A percentile compares a stretch with the other conserved stretches of the same genome.
Evolutionary conservation across 2,797 vertebrate genomes (phyloP).

Genomic region (Siniperca undulata): DNA sequence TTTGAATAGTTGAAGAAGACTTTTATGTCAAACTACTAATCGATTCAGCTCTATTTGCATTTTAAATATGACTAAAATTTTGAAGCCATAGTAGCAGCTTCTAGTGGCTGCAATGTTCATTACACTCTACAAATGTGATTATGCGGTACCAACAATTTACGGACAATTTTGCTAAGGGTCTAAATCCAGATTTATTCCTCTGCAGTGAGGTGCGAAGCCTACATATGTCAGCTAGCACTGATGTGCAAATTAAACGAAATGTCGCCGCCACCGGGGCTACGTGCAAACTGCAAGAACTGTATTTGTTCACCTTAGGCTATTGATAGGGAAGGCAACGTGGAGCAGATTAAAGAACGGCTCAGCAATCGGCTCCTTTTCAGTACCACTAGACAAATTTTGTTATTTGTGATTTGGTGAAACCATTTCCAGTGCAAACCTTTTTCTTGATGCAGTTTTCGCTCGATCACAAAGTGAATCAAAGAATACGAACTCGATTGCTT

Average conservation of each 20-base stretch:
- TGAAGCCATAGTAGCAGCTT: not conserved
- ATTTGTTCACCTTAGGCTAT: not conserved
- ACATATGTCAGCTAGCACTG: not conserved
- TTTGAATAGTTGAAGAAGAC: not conserved
- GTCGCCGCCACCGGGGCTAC: not conserved
- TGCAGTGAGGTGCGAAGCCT: not conserved
- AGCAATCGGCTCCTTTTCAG: not conserved
- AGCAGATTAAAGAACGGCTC: not conserved
- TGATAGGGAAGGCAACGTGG: not conserved
- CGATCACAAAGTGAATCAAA: not conserved
- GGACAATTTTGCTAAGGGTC: not conserved
- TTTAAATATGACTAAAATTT: not conserved
- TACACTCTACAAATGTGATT: not conserved
- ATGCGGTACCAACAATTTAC: not conserved
- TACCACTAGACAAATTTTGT: not conserved
- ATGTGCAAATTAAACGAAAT: not conserved
- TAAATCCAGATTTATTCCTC: not conserved
- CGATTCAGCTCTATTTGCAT: not conserved
- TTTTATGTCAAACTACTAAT: no score
- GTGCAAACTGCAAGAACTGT: not conserved
- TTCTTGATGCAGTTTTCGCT: not conserved
- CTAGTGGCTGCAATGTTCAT: not conserved
- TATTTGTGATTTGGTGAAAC: not conserved
- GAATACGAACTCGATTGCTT: not conserved
- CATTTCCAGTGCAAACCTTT: not conserved